phyloP scores from a whole-genome alignment of 1,140 invertebrate species.

The Drosophila insularis region DNA sequence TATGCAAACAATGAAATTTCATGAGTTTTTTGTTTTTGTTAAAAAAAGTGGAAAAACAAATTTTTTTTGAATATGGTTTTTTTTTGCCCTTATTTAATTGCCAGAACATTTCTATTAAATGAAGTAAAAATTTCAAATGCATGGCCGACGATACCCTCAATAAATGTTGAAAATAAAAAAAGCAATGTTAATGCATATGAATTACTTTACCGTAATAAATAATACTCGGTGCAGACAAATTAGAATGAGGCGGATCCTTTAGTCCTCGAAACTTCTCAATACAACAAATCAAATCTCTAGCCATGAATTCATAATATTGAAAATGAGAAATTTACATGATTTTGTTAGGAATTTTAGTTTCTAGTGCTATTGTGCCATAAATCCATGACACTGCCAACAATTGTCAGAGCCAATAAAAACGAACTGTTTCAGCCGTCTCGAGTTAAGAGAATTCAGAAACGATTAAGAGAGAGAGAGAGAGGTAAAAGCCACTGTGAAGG shows the following conservation, averaged over 20 bases:
- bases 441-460: not conserved
- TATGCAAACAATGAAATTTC: slow-evolving; percentile 71
- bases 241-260: slow-evolving; percentile 19
- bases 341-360: slow-evolving; percentile 8
- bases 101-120: slow-evolving; percentile 67
- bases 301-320: slow-evolving; percentile 4
- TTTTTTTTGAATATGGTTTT: not conserved
- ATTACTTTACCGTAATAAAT: slow-evolving; percentile 32
- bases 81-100: slow-evolving; percentile 49
- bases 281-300: not conserved
- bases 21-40: slow-evolving; percentile 65
- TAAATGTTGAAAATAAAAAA: slow-evolving; percentile 35
- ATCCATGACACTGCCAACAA: not conserved
- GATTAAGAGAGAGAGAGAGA: slow-evolving; percentile 7
- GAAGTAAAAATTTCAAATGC: slow-evolving; percentile 45
- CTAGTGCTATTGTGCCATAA: not conserved
- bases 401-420: slow-evolving; percentile 34
- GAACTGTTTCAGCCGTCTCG: not conserved
- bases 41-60: slow-evolving; percentile 65
- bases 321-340: slow-evolving; percentile 28
- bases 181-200: not conserved
- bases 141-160: slow-evolving; percentile 28
- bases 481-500: not conserved
- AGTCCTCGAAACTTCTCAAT: slow-evolving; percentile 5
- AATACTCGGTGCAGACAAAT: slow-evolving; percentile 15